Evolutionary conservation across 1,140 invertebrate species (phyloP), one percentile per base, ranked within the genome.

Genomic region (Philotrypesis tridentata): DNA sequence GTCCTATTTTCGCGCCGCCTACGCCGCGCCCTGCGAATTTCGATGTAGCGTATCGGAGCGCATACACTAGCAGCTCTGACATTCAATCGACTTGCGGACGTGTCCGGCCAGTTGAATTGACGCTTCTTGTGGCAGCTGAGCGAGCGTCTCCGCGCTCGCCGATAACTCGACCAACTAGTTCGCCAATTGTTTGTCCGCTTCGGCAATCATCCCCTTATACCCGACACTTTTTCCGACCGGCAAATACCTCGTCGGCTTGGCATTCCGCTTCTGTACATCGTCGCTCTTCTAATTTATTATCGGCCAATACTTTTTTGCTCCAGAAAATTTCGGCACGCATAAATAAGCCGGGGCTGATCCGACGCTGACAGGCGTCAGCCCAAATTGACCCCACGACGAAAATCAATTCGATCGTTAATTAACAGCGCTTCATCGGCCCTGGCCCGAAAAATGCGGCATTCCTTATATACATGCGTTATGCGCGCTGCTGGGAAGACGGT

Each of bases 381-480:
- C 7, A 60, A 71, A 63, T n/a, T n/a, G 73, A 29, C 33, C 27
- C 25, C 48, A 25, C 55, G 55, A 65, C 70, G 3, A 48, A 74
- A 75, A 75, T 75, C 72, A 67, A 68, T 74, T 60, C 25, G 79
- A 67, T 75, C 72, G 63, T 81, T 81, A 75, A 81, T 81, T 81
- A 81, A 55, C n/a, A 5, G 63, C 29, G 72, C 40, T 21, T 31
- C 61, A 31, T 73, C 33, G 23, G 60, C 23, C 7, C 70, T 25
- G 1, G 37, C 14, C 9, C 63, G n/a, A 80, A 80, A 80, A 80
- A 80, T 61, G 7, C 71, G 55, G 40, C 79, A 80, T 80, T 80
- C 71, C 37, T 80, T 37, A 29, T 70, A 70, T 67, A 80, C 27
- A 73, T 23, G 48, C 60, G 67, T 74, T 67, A 33, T 14, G 25